Conservation (phyloP, 2,113 vertebrate genomes). For the Prinia subflava region DNA sequence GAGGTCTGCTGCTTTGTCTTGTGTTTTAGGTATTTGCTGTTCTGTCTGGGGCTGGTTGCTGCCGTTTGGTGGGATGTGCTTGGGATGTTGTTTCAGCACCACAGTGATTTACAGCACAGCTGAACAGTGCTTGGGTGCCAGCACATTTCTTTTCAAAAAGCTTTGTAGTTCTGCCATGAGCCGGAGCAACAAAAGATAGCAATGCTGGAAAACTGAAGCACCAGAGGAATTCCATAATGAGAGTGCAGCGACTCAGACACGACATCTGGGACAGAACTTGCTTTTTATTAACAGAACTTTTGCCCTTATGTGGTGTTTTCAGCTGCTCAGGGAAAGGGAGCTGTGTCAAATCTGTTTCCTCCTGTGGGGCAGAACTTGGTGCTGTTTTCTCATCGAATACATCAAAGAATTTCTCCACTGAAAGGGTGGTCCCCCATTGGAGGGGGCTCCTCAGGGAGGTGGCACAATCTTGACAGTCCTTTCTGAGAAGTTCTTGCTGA, state of each 20-base stretch:
- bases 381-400: background rate
- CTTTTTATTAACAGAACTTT: background rate
- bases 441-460: background rate
- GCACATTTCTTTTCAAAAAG: background rate
- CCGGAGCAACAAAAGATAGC: background rate
- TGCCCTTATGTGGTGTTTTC: background rate
- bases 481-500: background rate
- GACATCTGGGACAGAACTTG: background rate
- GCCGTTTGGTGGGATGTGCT: background rate
- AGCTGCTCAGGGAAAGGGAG: background rate
- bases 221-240: background rate
- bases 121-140: background rate
- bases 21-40: background rate
- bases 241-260: background rate
- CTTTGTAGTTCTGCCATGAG: background rate
- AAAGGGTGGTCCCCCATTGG: background rate
- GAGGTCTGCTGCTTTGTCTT: background rate
- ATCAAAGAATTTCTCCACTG: background rate
- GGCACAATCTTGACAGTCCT: background rate
- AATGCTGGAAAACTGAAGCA: background rate
- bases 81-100: background rate
- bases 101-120: background rate
- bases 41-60: background rate
- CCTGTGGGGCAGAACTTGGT: background rate
- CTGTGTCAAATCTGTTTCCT: background rate